These are phyloP conservation scores for Ivindomyrus marchei DNA, from an alignment of 2,113 vertebrate genomes.

Conservation along the genomic window DNA sequence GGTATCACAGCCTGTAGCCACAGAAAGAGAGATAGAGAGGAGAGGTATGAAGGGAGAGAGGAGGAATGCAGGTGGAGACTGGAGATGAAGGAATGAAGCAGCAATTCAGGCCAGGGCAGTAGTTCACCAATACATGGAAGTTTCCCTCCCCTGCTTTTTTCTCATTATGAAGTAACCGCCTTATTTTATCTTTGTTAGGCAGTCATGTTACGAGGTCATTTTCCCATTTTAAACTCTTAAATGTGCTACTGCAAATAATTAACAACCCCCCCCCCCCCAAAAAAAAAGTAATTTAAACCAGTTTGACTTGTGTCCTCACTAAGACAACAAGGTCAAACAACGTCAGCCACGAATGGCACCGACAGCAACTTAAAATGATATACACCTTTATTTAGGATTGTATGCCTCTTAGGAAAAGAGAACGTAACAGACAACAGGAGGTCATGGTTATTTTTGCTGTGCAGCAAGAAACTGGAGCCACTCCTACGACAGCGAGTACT, in stretches of 20 bases:
- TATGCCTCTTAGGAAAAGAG: slow-evolving; percentile 24
- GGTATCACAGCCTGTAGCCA: background rate
- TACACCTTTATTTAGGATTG: slow-evolving; percentile 26
- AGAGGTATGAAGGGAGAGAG: background rate
- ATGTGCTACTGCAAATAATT: background rate
- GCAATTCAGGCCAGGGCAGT: background rate
- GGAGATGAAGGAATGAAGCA: background rate
- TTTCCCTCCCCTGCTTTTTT: background rate
- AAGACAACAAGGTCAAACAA: background rate
- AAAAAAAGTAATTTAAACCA: background rate
- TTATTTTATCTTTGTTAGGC: background rate
- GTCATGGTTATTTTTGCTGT: slow-evolving; percentile 19
- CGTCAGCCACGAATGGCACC: background rate
- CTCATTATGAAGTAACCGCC: background rate
- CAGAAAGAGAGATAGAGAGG: slow-evolving; percentile 1
- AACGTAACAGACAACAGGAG: slow-evolving; percentile 12
- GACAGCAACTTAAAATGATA: slow-evolving; percentile 23
- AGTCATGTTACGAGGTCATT: background rate
- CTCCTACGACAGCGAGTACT: slow-evolving; percentile 15
- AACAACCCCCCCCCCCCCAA: background rate
- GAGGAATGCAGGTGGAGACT: background rate
- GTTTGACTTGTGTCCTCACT: background rate
- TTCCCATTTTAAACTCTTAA: background rate
- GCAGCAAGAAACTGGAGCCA: slow-evolving; percentile 10
- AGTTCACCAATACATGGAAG: background rate